Percentiles rank a stretch among this genome's conserved stretches.
These are phyloP conservation scores for Chelonoidis abingdonii DNA, from an alignment of 2,113 vertebrate species.

Conservation along the genomic window DNA sequence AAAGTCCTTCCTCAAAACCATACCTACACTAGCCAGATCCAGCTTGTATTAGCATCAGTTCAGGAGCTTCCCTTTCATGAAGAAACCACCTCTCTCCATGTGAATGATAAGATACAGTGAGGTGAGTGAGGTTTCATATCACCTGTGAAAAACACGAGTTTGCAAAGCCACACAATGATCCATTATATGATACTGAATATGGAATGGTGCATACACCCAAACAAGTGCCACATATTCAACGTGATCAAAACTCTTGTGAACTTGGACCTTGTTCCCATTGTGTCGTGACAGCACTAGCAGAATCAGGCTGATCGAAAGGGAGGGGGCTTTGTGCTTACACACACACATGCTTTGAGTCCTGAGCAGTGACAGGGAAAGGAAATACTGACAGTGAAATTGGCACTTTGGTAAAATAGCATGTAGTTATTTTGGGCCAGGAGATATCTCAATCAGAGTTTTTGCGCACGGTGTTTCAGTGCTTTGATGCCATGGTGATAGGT, in stretches of 20 bases:
- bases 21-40: background rate
- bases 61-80: background rate
- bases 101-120: background rate
- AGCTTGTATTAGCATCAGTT: fast-evolving
- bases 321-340: background rate
- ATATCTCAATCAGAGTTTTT: conserved; percentile 9
- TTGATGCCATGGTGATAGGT: conserved; percentile 66
- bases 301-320: background rate
- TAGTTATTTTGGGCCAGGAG: conserved; percentile 40
- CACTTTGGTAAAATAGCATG: conserved; percentile 34
- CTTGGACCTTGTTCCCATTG: background rate
- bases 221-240: background rate
- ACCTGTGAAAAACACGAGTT: background rate
- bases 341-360: background rate
- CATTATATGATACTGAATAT: fast-evolving
- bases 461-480: conserved; percentile 25
- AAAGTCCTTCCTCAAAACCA: background rate
- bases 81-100: background rate
- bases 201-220: background rate
- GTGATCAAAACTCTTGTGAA: background rate
- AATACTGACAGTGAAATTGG: background rate
- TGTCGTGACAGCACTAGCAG: background rate
- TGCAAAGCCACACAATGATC: background rate
- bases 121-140: background rate
- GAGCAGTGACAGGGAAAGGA: background rate